A percentile compares a stretch with the other conserved stretches of the same genome.
Evolutionary conservation across 2,888 invertebrate species (phyloP).

Genomic region (Brassicogethes aeneus): DNA sequence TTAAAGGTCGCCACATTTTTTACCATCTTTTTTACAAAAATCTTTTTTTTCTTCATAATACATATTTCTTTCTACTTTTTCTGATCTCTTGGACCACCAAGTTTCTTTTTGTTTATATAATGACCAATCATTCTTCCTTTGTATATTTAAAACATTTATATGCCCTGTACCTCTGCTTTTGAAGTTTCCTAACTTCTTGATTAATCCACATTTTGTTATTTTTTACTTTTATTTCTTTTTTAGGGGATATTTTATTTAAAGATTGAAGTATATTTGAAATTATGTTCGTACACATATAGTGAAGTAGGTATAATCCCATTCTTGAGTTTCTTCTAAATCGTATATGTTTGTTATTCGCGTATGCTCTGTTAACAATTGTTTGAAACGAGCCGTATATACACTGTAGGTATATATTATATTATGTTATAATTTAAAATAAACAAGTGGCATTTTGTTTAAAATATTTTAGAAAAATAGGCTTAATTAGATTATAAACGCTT

Average conservation of each 20-base stretch:
- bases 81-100: no score
- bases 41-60: background rate
- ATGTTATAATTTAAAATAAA: no score
- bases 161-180: no score
- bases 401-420: no score
- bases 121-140: background rate
- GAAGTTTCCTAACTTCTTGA: no score
- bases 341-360: background rate
- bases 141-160: no score
- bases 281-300: background rate
- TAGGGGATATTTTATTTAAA: background rate
- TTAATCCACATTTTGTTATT: no score
- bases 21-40: background rate
- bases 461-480: no score
- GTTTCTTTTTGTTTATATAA: slow-evolving; percentile 1
- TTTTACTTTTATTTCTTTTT: background rate
- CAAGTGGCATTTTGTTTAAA: no score
- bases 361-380: no score
- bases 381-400: no score
- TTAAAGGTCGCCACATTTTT: background rate
- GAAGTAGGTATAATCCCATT: background rate
- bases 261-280: background rate
- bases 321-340: background rate
- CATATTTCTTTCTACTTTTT: background rate
- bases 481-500: no score